These are phyloP conservation scores for Clarias platycephalus DNA, from an alignment of 2,797 vertebrate species.

Conservation along the genomic window DNA sequence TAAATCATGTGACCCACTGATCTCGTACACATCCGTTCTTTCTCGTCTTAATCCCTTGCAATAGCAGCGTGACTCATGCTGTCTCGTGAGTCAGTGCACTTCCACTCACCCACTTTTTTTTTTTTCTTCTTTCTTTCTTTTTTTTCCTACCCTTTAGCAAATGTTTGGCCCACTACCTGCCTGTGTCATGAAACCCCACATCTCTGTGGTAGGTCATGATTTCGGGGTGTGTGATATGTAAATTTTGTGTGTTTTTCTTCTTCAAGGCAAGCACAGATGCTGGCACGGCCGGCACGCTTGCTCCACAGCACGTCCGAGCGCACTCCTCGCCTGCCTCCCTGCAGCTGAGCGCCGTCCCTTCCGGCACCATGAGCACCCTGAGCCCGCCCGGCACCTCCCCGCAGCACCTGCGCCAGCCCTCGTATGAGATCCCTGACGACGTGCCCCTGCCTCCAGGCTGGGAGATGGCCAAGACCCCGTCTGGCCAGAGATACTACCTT, in stretches of 20 bases:
- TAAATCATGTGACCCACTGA: conserved; percentile 17
- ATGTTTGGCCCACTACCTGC: neutral
- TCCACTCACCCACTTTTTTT: neutral
- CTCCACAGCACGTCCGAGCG: conserved; percentile 94
- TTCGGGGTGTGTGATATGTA: neutral
- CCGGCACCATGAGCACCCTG: conserved; percentile 81
- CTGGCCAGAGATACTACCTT: conserved; percentile 97
- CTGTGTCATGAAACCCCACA: neutral
- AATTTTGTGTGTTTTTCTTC: neutral
- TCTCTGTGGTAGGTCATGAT: neutral
- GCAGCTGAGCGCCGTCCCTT: conserved; percentile 86
- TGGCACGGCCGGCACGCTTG: conserved; percentile 84
- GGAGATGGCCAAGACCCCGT: conserved; percentile 98
- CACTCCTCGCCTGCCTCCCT: conserved; percentile 97
- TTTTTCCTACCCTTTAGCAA: too few species aligned
- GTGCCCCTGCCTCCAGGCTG: conserved; percentile 92
- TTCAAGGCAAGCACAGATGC: conserved; percentile 90
- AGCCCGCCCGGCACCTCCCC: conserved; percentile 78
- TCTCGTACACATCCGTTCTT: conserved; percentile 7
- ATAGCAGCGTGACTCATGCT: conserved; percentile 26
- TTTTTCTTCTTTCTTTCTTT: neutral
- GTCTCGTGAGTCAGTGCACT: conserved; percentile 26
- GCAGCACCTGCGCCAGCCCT: conserved; percentile 94
- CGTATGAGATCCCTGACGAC: conserved; percentile 95
- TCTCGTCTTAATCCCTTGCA: conserved; percentile 25